Evolutionary conservation across 2,113 vertebrate genomes (phyloP).

Genomic region (Sylvia atricapilla): DNA sequence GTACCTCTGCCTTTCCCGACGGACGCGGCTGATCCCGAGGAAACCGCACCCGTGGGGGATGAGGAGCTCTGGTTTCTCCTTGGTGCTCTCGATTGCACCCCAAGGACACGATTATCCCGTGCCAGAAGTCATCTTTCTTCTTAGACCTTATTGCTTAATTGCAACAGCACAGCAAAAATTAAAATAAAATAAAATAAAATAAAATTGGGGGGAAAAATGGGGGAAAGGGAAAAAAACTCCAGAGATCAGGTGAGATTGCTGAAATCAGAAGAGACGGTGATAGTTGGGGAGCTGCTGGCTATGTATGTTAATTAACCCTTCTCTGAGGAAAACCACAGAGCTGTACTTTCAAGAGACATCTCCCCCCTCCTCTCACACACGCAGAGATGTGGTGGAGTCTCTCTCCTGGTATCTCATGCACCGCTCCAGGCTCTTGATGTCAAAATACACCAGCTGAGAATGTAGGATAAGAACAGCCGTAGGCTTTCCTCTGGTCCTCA

Average conservation of each 20-base stretch:
- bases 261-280: background rate
- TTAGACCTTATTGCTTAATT: slow-evolving; percentile 34
- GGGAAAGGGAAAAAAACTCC: background rate
- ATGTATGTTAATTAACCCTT: slow-evolving; percentile 61
- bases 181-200: no score
- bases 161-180: background rate
- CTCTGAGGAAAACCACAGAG: slow-evolving; percentile 17
- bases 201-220: rapidly evolving
- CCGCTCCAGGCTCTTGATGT: slow-evolving; percentile 46
- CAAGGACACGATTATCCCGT: slow-evolving; percentile 48
- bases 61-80: background rate
- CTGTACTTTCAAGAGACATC: background rate
- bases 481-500: slow-evolving; percentile 31
- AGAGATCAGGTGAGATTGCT: slow-evolving; percentile 12
- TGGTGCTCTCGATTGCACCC: slow-evolving; percentile 39
- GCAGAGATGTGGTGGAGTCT: slow-evolving; percentile 21
- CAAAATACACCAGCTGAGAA: slow-evolving; percentile 68
- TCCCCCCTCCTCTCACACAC: background rate
- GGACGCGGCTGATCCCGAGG: background rate
- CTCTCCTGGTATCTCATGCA: slow-evolving; percentile 50
- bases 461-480: slow-evolving; percentile 48
- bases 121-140: slow-evolving; percentile 42
- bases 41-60: slow-evolving; percentile 22
- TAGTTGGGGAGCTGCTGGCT: slow-evolving; percentile 35
- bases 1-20: background rate